Evolutionary conservation across 2,888 invertebrate species (phyloP).

Genomic region (Ophion slaviceki): DNA sequence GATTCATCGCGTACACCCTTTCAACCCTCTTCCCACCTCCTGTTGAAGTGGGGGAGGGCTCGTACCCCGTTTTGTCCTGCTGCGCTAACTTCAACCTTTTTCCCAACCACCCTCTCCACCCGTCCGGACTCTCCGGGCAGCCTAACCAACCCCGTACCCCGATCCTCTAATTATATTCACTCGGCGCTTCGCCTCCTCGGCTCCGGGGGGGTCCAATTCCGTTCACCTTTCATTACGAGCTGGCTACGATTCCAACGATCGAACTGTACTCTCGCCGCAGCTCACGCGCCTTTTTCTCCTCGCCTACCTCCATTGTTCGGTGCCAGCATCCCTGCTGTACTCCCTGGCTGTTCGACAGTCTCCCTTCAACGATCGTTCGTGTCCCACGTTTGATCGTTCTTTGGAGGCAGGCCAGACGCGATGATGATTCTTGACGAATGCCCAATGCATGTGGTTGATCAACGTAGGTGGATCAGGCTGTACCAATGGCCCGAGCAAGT

Average conservation of each 20-base stretch:
- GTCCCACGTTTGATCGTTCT: slow-evolving; percentile 26
- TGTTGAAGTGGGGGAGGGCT: background rate
- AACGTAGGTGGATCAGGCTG: too few species aligned
- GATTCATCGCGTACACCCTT: slow-evolving; percentile 54
- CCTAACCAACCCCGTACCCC: slow-evolving; percentile 70
- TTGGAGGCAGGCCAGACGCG: background rate
- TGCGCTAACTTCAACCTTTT: slow-evolving; percentile 43
- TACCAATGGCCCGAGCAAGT: too few species aligned
- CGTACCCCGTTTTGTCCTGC: slow-evolving; percentile 48
- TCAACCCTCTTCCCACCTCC: slow-evolving; percentile 29
- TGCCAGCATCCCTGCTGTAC: background rate
- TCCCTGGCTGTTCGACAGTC: slow-evolving; percentile 31
- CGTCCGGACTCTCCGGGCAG: slow-evolving; percentile 37
- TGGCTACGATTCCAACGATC: slow-evolving; percentile 81
- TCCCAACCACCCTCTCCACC: slow-evolving; percentile 1
- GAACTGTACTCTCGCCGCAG: slow-evolving; percentile 71
- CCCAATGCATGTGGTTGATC: too few species aligned
- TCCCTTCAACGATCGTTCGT: slow-evolving; percentile 28
- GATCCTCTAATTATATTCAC: slow-evolving; percentile 84
- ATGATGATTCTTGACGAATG: too few species aligned
- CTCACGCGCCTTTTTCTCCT: slow-evolving; percentile 66
- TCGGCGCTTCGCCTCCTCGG: slow-evolving; percentile 78
- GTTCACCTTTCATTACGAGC: slow-evolving; percentile 83
- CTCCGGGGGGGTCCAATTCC: slow-evolving; percentile 83
- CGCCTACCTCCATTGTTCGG: slow-evolving; percentile 10